A percentile compares a stretch with the other conserved stretches of the same genome.
Evolutionary conservation across 2,113 vertebrate genomes (phyloP).

Genomic region (Nothobranchius kuhntae): DNA sequence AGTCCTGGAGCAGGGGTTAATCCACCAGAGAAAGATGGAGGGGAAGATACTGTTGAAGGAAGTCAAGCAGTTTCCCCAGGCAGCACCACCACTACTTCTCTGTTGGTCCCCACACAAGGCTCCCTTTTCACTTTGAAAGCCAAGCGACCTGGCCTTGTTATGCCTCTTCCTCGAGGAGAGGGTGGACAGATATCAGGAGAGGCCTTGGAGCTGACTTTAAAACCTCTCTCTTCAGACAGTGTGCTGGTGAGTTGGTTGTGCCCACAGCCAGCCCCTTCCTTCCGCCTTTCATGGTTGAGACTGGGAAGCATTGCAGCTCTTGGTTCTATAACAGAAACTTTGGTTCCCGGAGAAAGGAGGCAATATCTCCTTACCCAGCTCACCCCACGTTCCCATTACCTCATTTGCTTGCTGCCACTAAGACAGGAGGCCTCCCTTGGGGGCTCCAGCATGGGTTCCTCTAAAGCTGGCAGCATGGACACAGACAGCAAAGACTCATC

Average conservation of each 20-base stretch:
- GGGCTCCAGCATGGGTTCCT: slow-evolving; percentile 63
- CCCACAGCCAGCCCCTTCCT: slow-evolving; percentile 81
- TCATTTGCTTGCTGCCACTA: slow-evolving; percentile 90
- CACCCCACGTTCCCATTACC: slow-evolving; percentile 89
- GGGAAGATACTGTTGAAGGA: slow-evolving; percentile 60
- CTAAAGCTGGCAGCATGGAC: slow-evolving; percentile 76
- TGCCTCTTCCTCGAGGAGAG: slow-evolving; percentile 80
- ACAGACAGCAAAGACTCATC: slow-evolving; percentile 82
- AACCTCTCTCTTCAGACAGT: slow-evolving; percentile 87
- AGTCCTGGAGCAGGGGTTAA: slow-evolving; percentile 62
- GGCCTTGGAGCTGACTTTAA: slow-evolving; percentile 85
- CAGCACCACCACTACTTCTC: slow-evolving; percentile 80
- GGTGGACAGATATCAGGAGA: slow-evolving; percentile 76
- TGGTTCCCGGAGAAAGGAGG: slow-evolving; percentile 89
- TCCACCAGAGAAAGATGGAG: slow-evolving; percentile 61
- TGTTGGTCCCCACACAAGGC: slow-evolving; percentile 80
- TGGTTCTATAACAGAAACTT: slow-evolving; percentile 91
- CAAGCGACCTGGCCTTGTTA: slow-evolving; percentile 83
- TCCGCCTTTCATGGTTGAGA: slow-evolving; percentile 90
- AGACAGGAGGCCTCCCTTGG: slow-evolving; percentile 68
- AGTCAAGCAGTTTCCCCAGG: slow-evolving; percentile 67
- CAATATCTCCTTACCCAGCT: slow-evolving; percentile 90
- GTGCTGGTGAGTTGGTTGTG: slow-evolving; percentile 89
- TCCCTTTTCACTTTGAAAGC: slow-evolving; percentile 88
- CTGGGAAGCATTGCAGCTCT: slow-evolving; percentile 87